phyloP scores from a whole-genome alignment of 2,888 invertebrate species.

The Calliscelio sp. region DNA sequence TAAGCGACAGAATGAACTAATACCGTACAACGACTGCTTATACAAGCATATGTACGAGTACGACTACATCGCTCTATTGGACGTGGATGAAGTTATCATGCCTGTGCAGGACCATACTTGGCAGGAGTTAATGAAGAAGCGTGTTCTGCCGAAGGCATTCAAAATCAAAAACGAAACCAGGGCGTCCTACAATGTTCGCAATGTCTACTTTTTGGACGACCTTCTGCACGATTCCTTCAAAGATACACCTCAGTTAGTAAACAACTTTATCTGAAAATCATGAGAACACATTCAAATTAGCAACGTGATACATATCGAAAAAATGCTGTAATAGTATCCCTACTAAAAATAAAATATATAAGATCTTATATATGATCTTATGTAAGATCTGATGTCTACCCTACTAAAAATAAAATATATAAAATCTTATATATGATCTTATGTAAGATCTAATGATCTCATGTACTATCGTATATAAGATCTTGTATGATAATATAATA shows the following conservation, averaged over 20 bases:
- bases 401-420: no score
- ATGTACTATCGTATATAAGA: no score
- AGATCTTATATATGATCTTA: no score
- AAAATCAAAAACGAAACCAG: constrained; percentile 89
- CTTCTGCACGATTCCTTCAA: constrained; percentile 93
- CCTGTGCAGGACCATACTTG: constrained; percentile 92
- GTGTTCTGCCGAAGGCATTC: constrained; percentile 90
- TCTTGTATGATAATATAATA: no score
- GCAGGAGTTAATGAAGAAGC: constrained; percentile 91
- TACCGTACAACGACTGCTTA: constrained; percentile 98
- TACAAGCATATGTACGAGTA: constrained; percentile 97
- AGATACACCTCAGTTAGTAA: constrained; percentile 89
- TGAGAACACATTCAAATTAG: no score
- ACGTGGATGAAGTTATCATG: constrained; percentile 98
- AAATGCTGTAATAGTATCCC: no score
- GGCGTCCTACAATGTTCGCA: constrained; percentile 95
- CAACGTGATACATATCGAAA: no score
- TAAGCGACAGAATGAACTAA: constrained; percentile 97
- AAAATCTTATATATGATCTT: no score
- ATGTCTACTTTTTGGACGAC: constrained; percentile 97
- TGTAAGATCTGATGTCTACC: no score
- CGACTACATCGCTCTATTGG: constrained; percentile 95
- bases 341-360: no score
- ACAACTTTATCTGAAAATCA: no score
- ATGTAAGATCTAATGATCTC: no score